Conservation (phyloP, 2,888 invertebrate species). For the Leptinotarsa haldemani region DNA sequence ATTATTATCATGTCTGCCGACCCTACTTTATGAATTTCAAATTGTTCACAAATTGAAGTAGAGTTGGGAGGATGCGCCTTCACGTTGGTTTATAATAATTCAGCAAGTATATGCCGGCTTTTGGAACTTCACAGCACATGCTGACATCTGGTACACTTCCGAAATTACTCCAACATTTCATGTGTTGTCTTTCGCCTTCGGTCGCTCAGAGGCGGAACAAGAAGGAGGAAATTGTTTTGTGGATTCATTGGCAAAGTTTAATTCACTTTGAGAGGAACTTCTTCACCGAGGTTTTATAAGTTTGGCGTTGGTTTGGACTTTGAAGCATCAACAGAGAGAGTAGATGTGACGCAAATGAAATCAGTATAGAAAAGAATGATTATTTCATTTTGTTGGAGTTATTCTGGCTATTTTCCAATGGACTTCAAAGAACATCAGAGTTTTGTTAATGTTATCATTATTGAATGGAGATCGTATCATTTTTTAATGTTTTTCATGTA, state of each 20-base stretch:
- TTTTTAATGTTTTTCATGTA: too few species aligned
- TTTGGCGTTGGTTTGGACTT: too few species aligned
- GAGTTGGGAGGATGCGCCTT: constrained; percentile 14
- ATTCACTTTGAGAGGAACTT: not conserved
- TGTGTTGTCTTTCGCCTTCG: constrained; percentile 18
- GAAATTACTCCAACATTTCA: constrained; percentile 29
- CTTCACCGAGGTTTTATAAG: not conserved
- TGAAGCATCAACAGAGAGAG: too few species aligned
- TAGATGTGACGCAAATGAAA: too few species aligned
- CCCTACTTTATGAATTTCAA: constrained; percentile 28
- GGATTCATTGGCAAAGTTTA: constrained; percentile 4
- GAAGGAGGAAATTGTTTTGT: not conserved
- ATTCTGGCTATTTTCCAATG: too few species aligned
- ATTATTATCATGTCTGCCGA: constrained; percentile 14
- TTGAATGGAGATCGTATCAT: too few species aligned
- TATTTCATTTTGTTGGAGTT: too few species aligned
- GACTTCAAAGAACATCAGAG: too few species aligned
- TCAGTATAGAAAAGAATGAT: too few species aligned
- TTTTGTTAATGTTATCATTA: too few species aligned
- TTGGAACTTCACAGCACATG: constrained; percentile 22
- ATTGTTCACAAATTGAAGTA: constrained; percentile 29
- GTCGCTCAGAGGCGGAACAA: constrained; percentile 15
- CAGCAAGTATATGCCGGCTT: constrained; percentile 18
- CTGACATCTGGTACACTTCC: constrained; percentile 25
- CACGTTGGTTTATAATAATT: constrained; percentile 20